Evolutionary conservation across 2,113 vertebrate species (phyloP), one percentile per base, ranked within the genome.

Genomic region (Porphyrio hochstetteri): DNA sequence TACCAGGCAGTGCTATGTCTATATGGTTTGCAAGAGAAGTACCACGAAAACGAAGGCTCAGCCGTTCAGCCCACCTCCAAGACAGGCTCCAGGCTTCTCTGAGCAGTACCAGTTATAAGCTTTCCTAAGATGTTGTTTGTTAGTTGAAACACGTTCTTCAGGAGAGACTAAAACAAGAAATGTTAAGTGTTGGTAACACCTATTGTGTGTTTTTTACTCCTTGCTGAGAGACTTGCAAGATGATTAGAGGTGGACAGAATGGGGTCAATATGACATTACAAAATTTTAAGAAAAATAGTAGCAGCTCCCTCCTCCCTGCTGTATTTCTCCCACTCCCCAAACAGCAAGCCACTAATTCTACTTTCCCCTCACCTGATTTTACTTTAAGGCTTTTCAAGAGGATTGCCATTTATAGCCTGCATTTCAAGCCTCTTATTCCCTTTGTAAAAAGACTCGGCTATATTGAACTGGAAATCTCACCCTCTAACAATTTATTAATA

Each of bases 401-500:
- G 65, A 89, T 77, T 92, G 61, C 79, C 68, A 91, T 95, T 92
- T 96, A 86, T 36, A 82, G 71, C 69, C 84, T 92, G 31, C 23
- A 84, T 69, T 89, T 91, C 87, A 92, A 93, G 74, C 46, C 71
- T 88, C 36, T 79, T 96, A 93, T 69, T 97, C 53, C 67, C 85
- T 82, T 97, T 77, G 76, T 94, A 92, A 92, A 86, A 97, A 96
- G 86, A 97, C 96, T 75, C 91, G 95, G 76, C 78, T 91, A 90
- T 96, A 97, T 81, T 86, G 96, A 96, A 96, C 96, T 97, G 96
- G 93, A 97, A 97, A 97, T 96, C 92, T 96, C 93, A 92, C 79
- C 96, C 76, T 96, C 83, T 96, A 86, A 88, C 95, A 96, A 85
- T 97, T 97, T 98, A 97, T 97, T 98, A 98, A 98, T 97, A 98